Base-by-base conservation (phyloP, 1,140 invertebrate genomes). In the Drosophila funebris region DNA sequence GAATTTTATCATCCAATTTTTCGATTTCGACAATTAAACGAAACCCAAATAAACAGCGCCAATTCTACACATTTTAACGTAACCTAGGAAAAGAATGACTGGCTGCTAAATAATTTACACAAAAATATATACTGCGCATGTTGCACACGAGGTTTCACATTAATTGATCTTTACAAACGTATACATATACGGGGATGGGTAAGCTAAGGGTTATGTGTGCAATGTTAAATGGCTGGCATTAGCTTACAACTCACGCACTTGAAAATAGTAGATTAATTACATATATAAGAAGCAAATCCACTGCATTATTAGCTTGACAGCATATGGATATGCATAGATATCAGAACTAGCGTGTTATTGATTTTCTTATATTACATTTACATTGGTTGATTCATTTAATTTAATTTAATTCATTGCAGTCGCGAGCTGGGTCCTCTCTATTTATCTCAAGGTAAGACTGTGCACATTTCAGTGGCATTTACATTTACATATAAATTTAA, bases 281-380 rank as follows among this genome's bases (percentile, higher is more conserved):
- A 85, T 53, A 72, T 46, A 46, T 78, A 66, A 68, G 62, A 66
- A 43, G 77, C 62, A 71, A 68, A 18, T 79, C 67, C 76, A 73
- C 37, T 52, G 48, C 67, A 54, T 22, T 76, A 71, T 66, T 62
- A 63, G 39, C 27, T 54, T 48, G 50, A 41, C 11, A 46, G 20
- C 43, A 46, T 27, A 61, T 68, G 66, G 72, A 73, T 39, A 27
- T 69, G 64, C 57, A 87, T 78, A 76, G 71, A 63, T 41, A 43
- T 56, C 24, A 39, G 43, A 78, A 84, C 76, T 78, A 75, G 71
- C 63, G 73, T 44, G 33, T 73, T 54, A 64, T 74, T 63, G 76
- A 77, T 78, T 74, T 66, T 78, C 78, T 78, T 78, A 82, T 68
- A 69, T 67, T 78, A 79, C 76, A 81, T 69, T 62, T 81, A 85